Conservation (phyloP, 2,113 vertebrate species). For the Lampris megalopsis region DNA sequence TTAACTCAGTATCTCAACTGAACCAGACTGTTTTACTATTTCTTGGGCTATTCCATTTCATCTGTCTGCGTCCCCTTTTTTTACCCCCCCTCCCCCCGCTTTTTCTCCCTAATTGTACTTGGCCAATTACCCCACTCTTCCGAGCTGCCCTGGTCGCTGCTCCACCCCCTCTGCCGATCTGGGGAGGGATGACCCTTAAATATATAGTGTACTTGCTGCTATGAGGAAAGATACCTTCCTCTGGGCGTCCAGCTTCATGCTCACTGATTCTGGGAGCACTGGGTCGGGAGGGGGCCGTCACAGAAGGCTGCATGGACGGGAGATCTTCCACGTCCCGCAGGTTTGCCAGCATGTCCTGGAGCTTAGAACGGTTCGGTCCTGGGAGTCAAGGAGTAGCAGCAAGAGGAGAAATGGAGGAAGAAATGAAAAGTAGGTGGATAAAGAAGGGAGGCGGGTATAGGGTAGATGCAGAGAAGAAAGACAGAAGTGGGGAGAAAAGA, state of each 20-base stretch:
- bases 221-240: slow-evolving; percentile 83
- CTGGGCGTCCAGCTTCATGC: slow-evolving; percentile 87
- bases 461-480: no score
- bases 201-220: not conserved
- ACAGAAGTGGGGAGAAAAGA: not conserved
- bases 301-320: slow-evolving; percentile 83
- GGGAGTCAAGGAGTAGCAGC: not conserved
- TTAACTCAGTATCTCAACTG: no score
- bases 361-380: slow-evolving; percentile 89
- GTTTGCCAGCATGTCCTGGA: slow-evolving; percentile 98
- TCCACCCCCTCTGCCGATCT: no score
- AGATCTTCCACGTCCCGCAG: slow-evolving; percentile 94
- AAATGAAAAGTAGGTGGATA: not conserved
- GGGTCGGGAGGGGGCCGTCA: slow-evolving; percentile 86
- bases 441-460: not conserved
- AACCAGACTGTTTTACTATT: no score
- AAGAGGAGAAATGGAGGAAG: not conserved
- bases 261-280: slow-evolving; percentile 88
- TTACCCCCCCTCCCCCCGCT: no score
- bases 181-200: not conserved
- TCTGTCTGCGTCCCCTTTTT: no score
- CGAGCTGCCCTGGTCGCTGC: no score
- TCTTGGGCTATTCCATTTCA: no score
- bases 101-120: no score
- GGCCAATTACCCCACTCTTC: no score